Evolutionary conservation across 1,140 invertebrate species (phyloP).

Genomic region (Drosophila erecta): DNA sequence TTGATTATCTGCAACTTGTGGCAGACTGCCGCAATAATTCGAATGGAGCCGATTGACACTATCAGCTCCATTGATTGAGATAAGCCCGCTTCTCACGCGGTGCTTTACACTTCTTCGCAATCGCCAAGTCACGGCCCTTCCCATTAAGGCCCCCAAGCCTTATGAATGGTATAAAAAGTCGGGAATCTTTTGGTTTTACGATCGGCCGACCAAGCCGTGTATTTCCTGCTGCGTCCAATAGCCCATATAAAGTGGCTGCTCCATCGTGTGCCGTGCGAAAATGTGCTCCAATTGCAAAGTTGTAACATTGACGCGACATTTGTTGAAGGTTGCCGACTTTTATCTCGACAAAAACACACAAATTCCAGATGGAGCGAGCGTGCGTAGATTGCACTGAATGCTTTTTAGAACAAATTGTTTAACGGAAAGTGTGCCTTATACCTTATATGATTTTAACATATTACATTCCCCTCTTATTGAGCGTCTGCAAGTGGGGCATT

Average conservation of each 20-base stretch:
- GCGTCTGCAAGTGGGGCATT: neutral
- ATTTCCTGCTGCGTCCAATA: constrained; percentile 19
- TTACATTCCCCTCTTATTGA: too few species aligned
- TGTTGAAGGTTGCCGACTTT: constrained; percentile 37
- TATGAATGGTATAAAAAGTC: constrained; percentile 20
- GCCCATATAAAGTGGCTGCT: constrained; percentile 20
- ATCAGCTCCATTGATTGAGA: constrained; percentile 50
- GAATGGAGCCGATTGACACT: constrained; percentile 47
- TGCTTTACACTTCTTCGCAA: constrained; percentile 40
- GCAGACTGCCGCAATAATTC: constrained; percentile 37
- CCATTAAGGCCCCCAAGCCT: constrained; percentile 32
- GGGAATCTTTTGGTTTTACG: constrained; percentile 38
- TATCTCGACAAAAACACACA: constrained; percentile 23
- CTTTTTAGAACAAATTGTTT: neutral
- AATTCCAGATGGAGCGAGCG: constrained; percentile 13
- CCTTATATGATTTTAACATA: neutral
- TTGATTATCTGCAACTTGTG: constrained; percentile 8
- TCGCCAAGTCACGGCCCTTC: constrained; percentile 44
- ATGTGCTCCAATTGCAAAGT: constrained; percentile 55
- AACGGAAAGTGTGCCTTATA: too few species aligned
- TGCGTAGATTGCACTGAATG: neutral
- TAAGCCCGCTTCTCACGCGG: constrained; percentile 57
- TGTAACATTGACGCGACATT: constrained; percentile 56
- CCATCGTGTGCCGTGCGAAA: constrained; percentile 14
- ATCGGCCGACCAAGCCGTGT: constrained; percentile 32